Base-by-base conservation (phyloP, 2,888 invertebrate genomes). In the Pomacea canaliculata region DNA sequence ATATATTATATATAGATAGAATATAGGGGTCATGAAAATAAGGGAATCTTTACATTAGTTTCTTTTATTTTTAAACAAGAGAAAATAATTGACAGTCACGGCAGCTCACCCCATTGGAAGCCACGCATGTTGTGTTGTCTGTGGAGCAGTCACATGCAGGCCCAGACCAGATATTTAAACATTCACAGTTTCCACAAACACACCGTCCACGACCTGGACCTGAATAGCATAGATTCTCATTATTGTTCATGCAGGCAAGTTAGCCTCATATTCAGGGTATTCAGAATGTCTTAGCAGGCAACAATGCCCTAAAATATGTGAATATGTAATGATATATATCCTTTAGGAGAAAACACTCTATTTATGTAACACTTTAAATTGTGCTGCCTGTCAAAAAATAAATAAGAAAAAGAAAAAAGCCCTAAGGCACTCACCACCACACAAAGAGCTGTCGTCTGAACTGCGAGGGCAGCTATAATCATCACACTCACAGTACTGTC, bases 401-500 rank as follows among this genome's bases (percentile, higher is more conserved):
- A 37, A 37, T 37, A 37, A 37, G 37, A 37, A 37, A 37, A 5
- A 37, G 37, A 37, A 37, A 37, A 37, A 37, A 37, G 37, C 37
- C 37, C 4, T 27, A 63, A 2, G 10, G 23, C n/a, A 48, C 73
- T 78, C 18, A 87, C 88, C 87, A 77, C 86, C 86, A 79, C 93
- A 93, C 37, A 92, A 85, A 1, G 23, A 46, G 7, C 70, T 59
- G 80, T 91, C 84, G 9, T 92, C 91, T 79, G 92, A 91, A 84
- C 91, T 94, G 76, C 82, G 83, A 76, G 85, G 83, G 90, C 98
- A 98, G 60, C 95, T 95, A 92, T 96, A 97, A 92, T 98, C 96
- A 91, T 98, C 97, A 91, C 98, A 98, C 91, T 98, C 95, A 90
- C 98, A 98, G 92, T 92, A 94, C 77, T 92, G 93, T 1, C 95